phyloP scores from a whole-genome alignment of 2,888 invertebrate genomes.

The Horisme vitalbata region DNA sequence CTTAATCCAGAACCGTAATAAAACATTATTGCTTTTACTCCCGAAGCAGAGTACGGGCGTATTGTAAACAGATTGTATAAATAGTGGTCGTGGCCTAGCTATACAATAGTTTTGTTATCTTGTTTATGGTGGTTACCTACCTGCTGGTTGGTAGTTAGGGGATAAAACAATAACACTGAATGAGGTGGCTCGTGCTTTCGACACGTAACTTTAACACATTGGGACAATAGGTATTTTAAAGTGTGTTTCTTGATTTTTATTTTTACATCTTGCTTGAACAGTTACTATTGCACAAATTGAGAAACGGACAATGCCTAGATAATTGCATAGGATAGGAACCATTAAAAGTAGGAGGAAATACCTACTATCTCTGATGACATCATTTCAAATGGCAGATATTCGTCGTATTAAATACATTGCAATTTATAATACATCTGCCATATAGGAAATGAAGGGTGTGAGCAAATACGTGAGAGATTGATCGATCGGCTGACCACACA shows the following conservation, averaged over 20 bases:
- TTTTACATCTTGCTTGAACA: not conserved
- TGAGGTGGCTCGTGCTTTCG: slow-evolving; percentile 20
- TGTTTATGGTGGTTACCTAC: slow-evolving; percentile 23
- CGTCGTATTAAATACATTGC: slow-evolving; percentile 18
- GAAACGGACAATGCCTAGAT: no score
- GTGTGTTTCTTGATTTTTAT: slow-evolving; percentile 3
- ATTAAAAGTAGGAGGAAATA: no score
- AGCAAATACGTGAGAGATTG: slow-evolving; percentile 27
- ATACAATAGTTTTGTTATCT: slow-evolving; percentile 27
- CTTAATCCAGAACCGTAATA: slow-evolving; percentile 20
- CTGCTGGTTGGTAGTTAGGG: slow-evolving; percentile 15
- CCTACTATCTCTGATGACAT: no score
- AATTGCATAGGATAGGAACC: no score
- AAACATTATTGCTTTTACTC: slow-evolving; percentile 25
- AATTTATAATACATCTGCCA: slow-evolving; percentile 22
- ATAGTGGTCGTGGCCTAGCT: slow-evolving; percentile 19
- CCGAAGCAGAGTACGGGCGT: slow-evolving; percentile 21
- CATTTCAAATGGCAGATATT: no score
- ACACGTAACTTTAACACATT: slow-evolving; percentile 11
- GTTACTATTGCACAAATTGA: no score
- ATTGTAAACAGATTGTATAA: slow-evolving; percentile 23
- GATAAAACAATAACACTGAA: slow-evolving; percentile 9
- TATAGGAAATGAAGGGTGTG: slow-evolving; percentile 29
- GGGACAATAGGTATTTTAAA: slow-evolving; percentile 15
- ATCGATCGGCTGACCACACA: slow-evolving; percentile 31